These are phyloP conservation scores for Caenorhabditis uteleia DNA, from an alignment of 2,888 invertebrate species.

Conservation along the genomic window DNA sequence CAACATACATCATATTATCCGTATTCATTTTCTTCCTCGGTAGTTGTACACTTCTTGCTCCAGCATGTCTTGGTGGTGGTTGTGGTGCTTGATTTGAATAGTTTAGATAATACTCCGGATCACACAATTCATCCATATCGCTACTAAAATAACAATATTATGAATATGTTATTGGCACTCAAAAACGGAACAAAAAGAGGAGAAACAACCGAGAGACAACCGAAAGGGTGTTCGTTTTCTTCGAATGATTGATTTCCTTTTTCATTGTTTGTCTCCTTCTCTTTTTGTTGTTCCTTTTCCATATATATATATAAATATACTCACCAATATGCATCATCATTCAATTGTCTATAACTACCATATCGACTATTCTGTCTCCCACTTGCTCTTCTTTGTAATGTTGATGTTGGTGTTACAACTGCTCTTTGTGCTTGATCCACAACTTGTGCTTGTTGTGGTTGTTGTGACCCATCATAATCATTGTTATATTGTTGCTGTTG, in stretches of 20 bases:
- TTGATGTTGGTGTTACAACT: conserved; percentile 45
- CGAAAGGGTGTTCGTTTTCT: too few relatives aligned
- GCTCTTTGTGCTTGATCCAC: conserved; percentile 57
- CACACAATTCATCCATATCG: conserved; percentile 68
- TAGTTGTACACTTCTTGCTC: conserved; percentile 56
- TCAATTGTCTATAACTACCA: conserved; percentile 51
- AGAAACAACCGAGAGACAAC: too few relatives aligned
- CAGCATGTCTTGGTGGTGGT: conserved; percentile 41
- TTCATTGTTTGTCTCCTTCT: background rate
- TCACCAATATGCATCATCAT: conserved; percentile 42
- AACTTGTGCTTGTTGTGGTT: conserved; percentile 40
- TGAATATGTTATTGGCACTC: too few relatives aligned
- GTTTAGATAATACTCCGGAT: conserved; percentile 68
- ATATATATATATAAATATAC: background rate
- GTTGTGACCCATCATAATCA: conserved; percentile 24
- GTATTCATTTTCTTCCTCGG: conserved; percentile 55
- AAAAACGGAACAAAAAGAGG: too few relatives aligned
- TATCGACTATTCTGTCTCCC: conserved; percentile 32
- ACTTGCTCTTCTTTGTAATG: conserved; percentile 33
- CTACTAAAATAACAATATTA: conserved; percentile 38
- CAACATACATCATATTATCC: conserved; percentile 37
- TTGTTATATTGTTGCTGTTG: conserved; percentile 13
- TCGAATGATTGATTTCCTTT: too few relatives aligned
- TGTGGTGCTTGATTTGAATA: conserved; percentile 39
- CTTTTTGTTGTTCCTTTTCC: background rate